phyloP scores from a whole-genome alignment of 1,140 invertebrate species.

The Cyphomyrmex costatus region DNA sequence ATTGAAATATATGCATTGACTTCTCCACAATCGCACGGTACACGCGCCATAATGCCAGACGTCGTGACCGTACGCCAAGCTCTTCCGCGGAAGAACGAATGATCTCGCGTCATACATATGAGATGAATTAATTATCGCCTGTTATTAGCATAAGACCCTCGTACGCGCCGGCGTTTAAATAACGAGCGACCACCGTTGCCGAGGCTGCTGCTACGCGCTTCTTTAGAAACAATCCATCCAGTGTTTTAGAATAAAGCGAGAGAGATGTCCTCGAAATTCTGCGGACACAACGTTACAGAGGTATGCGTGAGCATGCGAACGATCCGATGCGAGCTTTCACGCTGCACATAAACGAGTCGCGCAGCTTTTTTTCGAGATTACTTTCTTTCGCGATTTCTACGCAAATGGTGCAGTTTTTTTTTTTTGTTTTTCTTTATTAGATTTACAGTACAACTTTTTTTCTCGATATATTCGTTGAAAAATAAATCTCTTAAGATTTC shows the following conservation, averaged over 20 bases:
- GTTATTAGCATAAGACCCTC: constrained; percentile 55
- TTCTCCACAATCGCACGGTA: background rate
- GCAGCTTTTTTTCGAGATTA: constrained; percentile 28
- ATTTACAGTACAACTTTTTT: background rate
- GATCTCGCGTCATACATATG: constrained; percentile 17
- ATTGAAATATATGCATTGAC: constrained; percentile 44
- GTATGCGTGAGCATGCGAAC: constrained; percentile 24
- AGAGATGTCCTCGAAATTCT: constrained; percentile 19
- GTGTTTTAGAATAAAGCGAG: background rate
- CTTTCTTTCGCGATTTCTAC: constrained; percentile 1
- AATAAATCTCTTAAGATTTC: background rate
- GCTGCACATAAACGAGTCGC: constrained; percentile 56
- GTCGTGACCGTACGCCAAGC: background rate
- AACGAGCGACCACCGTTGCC: constrained; percentile 10
- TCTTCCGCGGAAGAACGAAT: constrained; percentile 43
- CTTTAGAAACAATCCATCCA: background rate
- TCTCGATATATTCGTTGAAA: constrained; percentile 6
- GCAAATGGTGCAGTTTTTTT: too few relatives aligned
- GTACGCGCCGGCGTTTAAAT: constrained; percentile 36
- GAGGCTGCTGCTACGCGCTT: background rate
- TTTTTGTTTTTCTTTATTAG: too few relatives aligned
- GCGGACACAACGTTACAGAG: background rate
- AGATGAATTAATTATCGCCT: constrained; percentile 45
- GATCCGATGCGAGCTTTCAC: constrained; percentile 42
- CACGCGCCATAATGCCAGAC: background rate